Evolutionary conservation across 1,140 invertebrate genomes (phyloP), one percentile per base, ranked within the genome.

Genomic region (Diabrotica virgifera): DNA sequence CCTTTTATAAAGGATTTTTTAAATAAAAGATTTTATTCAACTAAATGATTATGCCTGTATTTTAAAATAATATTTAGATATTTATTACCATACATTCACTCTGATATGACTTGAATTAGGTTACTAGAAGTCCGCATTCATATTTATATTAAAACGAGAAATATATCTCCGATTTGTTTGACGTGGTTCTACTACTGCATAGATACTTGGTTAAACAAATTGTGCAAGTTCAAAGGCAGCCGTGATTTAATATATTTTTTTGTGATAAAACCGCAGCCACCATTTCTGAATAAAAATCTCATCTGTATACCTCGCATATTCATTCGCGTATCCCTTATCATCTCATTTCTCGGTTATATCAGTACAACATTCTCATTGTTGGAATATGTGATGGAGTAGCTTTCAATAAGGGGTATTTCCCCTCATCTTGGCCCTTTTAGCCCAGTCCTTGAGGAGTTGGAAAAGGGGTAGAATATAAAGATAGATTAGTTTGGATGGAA

Each of bases 241-340:
- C 8, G 8, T 46, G 40, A 46, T 46, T 46, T 46, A 46, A 46
- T 46, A 46, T 46, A 46, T 46, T 46, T 46, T 46, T 46, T 46
- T n/a, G 8, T 46, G 8, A 10, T n/a, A 10, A 46, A 10, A 46
- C n/a, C 8, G 6, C 40, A 24, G 24, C 24, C 8, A 46, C 40
- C 40, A 46, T 46, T 46, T 46, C n/a, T 8, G 40, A n/a, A 46
- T 46, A 46, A 46, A 46, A 46, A 46, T 46, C 40, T 46, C 40
- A 46, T 46, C 40, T 46, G 40, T 46, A 46, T 46, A 24, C 4
- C 24, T 24, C 24, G 24, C 24, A 24, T 24, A 46, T 46, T 46
- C 40, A 46, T 46, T n/a, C 40, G 40, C 40, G 40, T 46, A 46
- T 46, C 40, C 40, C n/a, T 46, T 46, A 46, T 46, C 40, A 46